Conservation (phyloP, 2,888 invertebrate genomes). For the Saturnia pavonia region DNA sequence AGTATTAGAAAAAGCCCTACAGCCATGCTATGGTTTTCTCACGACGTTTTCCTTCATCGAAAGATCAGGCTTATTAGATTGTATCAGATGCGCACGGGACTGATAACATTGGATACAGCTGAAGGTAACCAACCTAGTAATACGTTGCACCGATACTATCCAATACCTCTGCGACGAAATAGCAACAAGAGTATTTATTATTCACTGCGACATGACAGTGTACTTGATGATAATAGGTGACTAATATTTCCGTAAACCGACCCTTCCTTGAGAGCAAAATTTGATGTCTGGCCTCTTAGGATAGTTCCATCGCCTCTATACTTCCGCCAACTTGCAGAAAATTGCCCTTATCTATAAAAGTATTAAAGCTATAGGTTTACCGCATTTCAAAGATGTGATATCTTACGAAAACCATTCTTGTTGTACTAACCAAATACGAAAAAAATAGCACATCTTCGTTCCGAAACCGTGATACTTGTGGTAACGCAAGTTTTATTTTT, state of each 20-base stretch:
- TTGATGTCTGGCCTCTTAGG: not conserved
- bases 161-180: not conserved
- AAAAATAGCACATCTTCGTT: not conserved
- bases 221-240: not conserved
- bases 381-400: not conserved
- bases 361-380: not conserved
- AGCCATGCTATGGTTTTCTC: no score
- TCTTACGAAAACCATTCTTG: not conserved
- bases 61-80: not conserved
- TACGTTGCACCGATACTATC: not conserved
- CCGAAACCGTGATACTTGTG: not conserved
- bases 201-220: not conserved
- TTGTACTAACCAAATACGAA: not conserved
- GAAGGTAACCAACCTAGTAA: not conserved
- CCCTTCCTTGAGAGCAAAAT: not conserved
- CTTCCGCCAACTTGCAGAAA: not conserved
- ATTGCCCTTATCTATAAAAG: not conserved
- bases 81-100: not conserved
- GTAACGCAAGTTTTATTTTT: not conserved
- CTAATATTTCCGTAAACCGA: not conserved
- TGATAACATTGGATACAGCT: not conserved
- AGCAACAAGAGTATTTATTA: not conserved
- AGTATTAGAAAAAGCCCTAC: no score
- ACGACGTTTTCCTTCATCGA: no score
- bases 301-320: not conserved